Base-by-base conservation (phyloP, 30 jellyfish, hydroid and myxozoan species). In the Aurelia coerulea region DNA sequence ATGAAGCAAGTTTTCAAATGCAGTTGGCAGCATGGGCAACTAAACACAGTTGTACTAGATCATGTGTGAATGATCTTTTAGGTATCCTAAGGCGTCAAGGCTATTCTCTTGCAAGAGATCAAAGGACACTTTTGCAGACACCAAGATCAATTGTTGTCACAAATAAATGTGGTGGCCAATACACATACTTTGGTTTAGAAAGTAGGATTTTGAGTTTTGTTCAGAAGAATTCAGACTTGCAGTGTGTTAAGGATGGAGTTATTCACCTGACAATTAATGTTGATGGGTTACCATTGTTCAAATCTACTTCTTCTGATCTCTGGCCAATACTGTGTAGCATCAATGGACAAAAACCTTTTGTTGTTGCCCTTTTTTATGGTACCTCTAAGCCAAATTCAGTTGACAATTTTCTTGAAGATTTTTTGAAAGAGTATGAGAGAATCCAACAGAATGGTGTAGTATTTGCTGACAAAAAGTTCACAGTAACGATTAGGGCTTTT, bases 271-370 rank as follows among this genome's bases (percentile, higher is more conserved):
- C 23, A 71, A 71, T 42, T 49, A 74, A 56, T 29, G 54, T 74
- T 74, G 85, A 74, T 74, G 85, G 85, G 39, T 37, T 74, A 10
- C 85, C 85, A 39, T 39, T 74, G 49, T 74, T 74, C 46, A 74
- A 74, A 34, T 74, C 85, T 11, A 42, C 74, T 13, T 19, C 42
- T 13, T 17, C 53, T 11, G 19, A 74, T 18, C 72, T 74, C 19
- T 74, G 85, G 85, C 85, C 85, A 74, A 74, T 74, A 41, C 51
- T 74, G n/a, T 42, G 85, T 34, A 49, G 51, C 18, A 10, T 74
- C 35, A 42, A 32, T 74, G 50, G 14, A 15, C 37, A 42, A 15
- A 52, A 74, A 17, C 73, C 73, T 17, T 42, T 74, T 31, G 32
- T 69, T 46, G 49, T 37, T 37, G 49, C 49, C 5, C 49, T 37